These are phyloP conservation scores for Tipula helvola DNA, from an alignment of 2,888 invertebrate genomes.

Conservation along the genomic window DNA sequence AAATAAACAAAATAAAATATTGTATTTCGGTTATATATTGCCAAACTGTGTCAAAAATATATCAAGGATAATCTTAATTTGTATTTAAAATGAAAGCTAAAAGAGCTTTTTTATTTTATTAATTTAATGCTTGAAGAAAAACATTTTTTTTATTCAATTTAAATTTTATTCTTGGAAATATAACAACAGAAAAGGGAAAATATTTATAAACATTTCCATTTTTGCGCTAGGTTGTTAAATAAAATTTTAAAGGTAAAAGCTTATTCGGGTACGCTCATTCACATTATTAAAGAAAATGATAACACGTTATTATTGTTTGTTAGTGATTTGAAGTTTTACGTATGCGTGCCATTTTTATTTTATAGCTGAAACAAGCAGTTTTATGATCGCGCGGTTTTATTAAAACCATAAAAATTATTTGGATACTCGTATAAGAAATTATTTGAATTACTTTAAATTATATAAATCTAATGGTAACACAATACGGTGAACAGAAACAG, in stretches of 20 bases:
- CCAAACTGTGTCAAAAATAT: background rate
- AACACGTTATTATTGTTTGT: background rate
- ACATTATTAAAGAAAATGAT: background rate
- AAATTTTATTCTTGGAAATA: background rate
- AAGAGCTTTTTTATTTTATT: background rate
- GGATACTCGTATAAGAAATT: background rate
- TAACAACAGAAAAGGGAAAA: background rate
- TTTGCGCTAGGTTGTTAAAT: background rate
- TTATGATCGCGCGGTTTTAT: no score
- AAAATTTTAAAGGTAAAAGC: background rate
- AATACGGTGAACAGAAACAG: background rate
- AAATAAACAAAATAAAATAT: background rate
- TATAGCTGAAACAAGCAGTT: background rate
- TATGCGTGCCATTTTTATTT: background rate
- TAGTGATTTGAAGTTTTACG: background rate
- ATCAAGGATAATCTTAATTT: background rate
- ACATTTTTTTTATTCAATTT: background rate
- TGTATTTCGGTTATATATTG: background rate
- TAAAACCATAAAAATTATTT: background rate
- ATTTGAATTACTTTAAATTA: background rate
- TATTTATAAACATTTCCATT: background rate
- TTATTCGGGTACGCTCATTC: background rate
- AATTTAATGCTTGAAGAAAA: background rate
- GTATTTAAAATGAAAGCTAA: background rate
- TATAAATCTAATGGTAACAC: background rate